Conservation (phyloP, 2,113 vertebrate species). For the Tachuris rubrigastra region DNA sequence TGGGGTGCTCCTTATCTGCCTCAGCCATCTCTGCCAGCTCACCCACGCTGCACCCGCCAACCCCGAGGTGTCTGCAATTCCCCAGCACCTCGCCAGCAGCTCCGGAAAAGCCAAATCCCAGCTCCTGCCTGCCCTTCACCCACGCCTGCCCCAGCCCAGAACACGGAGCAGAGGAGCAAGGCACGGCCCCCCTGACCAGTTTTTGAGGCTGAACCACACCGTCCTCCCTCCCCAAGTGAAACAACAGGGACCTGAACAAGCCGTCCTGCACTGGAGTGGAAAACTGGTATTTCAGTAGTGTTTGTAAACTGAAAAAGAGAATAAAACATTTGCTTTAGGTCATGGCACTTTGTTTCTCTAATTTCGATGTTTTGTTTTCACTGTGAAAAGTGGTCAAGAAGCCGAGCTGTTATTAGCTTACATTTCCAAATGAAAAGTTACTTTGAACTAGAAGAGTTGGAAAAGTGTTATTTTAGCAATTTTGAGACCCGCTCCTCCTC, state of each 20-base stretch:
- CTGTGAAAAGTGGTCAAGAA: neutral
- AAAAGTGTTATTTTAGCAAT: constrained; percentile 5
- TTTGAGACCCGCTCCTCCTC: neutral
- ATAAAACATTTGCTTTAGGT: neutral
- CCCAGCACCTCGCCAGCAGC: neutral
- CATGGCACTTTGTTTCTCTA: neutral
- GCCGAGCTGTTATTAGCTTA: neutral
- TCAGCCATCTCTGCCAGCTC: constrained; percentile 29
- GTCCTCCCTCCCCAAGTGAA: neutral
- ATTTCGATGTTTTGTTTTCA: neutral
- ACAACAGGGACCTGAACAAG: neutral
- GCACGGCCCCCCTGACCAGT: rapidly evolving
- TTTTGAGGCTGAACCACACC: rapidly evolving
- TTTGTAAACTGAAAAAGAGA: neutral
- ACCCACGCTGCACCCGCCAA: neutral
- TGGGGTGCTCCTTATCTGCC: neutral
- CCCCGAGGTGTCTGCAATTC: neutral
- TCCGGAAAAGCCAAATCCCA: neutral
- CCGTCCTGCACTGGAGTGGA: rapidly evolving
- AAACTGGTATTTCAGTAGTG: rapidly evolving
- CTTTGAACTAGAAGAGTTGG: neutral
- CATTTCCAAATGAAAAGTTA: neutral
- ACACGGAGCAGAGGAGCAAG: neutral
- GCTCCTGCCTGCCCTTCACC: neutral
- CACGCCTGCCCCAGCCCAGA: neutral